Conservation (phyloP, 2,888 invertebrate genomes). For the Pherbina coryleti region DNA sequence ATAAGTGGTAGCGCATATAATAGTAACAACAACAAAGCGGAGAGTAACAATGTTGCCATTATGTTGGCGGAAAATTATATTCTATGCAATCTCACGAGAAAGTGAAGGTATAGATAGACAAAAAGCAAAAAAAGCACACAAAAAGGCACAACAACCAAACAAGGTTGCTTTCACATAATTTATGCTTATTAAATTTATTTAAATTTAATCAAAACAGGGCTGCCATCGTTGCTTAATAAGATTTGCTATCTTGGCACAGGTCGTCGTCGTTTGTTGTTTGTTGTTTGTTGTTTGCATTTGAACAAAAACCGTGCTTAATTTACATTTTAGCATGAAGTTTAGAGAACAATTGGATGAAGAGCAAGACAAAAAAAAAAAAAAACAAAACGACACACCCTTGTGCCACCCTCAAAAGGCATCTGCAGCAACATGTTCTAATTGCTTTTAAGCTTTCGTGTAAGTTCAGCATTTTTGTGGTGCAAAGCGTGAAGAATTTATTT, state of each 20-base stretch:
- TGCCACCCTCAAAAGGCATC: background rate
- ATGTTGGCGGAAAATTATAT: background rate
- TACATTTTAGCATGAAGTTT: conserved; percentile 1
- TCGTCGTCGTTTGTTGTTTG: background rate
- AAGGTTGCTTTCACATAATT: conserved; percentile 53
- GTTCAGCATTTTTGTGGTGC: conserved; percentile 20
- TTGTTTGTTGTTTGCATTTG: background rate
- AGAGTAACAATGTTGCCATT: background rate
- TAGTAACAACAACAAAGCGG: background rate
- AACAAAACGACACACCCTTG: no score
- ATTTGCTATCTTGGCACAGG: background rate
- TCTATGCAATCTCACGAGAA: background rate
- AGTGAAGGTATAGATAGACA: background rate
- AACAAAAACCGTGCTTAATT: conserved; percentile 5
- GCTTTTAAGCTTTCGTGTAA: conserved; percentile 14
- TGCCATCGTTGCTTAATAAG: background rate
- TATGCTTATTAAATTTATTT: conserved; percentile 70
- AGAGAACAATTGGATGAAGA: background rate
- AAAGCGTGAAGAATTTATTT: conserved; percentile 17
- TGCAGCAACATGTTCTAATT: conserved; percentile 23
- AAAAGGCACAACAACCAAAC: background rate
- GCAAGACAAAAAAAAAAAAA: no score
- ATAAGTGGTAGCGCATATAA: background rate
- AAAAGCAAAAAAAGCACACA: background rate
- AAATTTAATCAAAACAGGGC: conserved; percentile 66